Percentiles rank a stretch among this genome's conserved stretches.
Evolutionary conservation across 2,113 vertebrate genomes (phyloP).

Genomic region (Cryptotis parvus): DNA sequence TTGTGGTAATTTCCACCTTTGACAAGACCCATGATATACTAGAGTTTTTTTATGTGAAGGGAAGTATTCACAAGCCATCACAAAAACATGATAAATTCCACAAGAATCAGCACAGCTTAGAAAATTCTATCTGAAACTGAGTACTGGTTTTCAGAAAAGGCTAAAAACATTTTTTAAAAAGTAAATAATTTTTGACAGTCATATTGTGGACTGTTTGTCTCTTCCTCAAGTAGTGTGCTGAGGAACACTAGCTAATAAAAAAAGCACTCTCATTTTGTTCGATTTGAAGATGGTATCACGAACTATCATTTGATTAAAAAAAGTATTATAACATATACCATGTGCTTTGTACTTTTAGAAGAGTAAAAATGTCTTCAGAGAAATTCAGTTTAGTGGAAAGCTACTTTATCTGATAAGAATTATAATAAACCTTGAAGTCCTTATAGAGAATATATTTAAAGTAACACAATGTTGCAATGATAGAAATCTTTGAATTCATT

Average conservation of each 20-base stretch:
- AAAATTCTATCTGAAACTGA: not conserved
- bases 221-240: not conserved
- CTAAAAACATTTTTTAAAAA: conserved; percentile 8
- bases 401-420: not conserved
- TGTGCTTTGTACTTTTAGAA: not conserved
- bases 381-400: not conserved
- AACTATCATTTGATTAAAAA: not conserved
- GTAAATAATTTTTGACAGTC: not conserved
- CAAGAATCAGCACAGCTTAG: not conserved
- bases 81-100: not conserved
- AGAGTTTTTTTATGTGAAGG: not conserved
- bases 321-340: not conserved
- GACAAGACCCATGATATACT: too few relatives aligned
- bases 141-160: not conserved
- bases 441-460: conserved; percentile 17
- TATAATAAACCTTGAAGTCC: not conserved
- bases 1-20: too few relatives aligned
- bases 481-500: not conserved
- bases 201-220: not conserved
- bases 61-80: not conserved
- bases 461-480: not conserved
- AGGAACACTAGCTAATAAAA: not conserved
- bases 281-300: not conserved
- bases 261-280: not conserved
- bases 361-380: not conserved